Base-by-base conservation (phyloP, 2,888 invertebrate genomes). In the Drosophila kambysellisi region DNA sequence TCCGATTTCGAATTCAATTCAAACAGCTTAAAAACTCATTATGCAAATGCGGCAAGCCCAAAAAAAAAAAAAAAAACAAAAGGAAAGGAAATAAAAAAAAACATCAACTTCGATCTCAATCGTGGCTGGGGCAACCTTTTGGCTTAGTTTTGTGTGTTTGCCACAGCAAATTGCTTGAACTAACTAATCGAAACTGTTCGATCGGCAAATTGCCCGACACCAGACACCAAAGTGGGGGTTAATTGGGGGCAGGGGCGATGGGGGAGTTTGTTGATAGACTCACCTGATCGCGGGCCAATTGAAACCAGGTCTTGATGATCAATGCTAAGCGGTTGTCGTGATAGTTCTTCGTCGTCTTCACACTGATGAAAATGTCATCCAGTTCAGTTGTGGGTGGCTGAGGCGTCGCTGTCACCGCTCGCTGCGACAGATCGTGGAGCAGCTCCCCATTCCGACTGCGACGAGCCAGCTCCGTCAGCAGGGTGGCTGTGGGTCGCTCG, bases 281-380 rank as follows among this genome's bases (percentile, higher is more conserved):
- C 94, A 98, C 98, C 97, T 99, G 97, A 92, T 97, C 95, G 93
- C 95, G 96, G 60, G 98, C 98, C 91, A 98, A 94, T 93, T 97
- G 97, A 93, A 98, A 98, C 99, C 99, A 99, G 73, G 99, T 99
- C 94, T 97, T 96, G 92, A 98, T 94, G 91, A 99, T 97, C 78
- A 98, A 95, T 63, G 96, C 96, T 91, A 99, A 93, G 88, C 99
- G 95, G 60, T 96, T 95, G 81, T 95, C 94, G 93, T 99, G 98
- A 94, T 97, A 98, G 94, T 96, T 95, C 92, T 96, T 96, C 66
- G 98, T 97, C 76, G 99, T 98, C 94, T 99, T 99, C 65, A 99
- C 98, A 94, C 97, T 97, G 93, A 99, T 97, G 94, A 98, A 98
- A 91, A 99, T 95, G 94, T 98, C 98, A 94, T 97, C 95, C 87